A percentile compares a stretch with the other conserved stretches of the same genome.
Evolutionary conservation across 2,797 vertebrate genomes (phyloP).

Genomic region (Hylomyscus alleni): DNA sequence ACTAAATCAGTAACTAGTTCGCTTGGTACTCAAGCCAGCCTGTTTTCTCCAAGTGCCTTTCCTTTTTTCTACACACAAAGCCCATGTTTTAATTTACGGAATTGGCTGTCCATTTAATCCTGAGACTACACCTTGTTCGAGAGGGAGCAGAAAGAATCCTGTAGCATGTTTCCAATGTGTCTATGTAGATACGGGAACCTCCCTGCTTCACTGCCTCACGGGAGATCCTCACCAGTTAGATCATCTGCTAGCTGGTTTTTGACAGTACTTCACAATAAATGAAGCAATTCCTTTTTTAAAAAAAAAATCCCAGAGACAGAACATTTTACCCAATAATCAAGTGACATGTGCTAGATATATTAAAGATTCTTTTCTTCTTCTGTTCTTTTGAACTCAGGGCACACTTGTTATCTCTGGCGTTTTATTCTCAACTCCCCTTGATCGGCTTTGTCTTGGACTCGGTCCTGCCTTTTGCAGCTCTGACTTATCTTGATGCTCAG

Average conservation of each 20-base stretch:
- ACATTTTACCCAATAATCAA: background rate
- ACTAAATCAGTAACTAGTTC: background rate
- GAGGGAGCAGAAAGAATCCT: background rate
- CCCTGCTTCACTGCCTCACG: background rate
- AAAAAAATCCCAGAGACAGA: background rate
- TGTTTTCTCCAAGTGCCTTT: background rate
- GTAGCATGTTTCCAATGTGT: background rate
- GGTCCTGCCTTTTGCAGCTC: background rate
- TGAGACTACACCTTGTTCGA: rapidly evolving
- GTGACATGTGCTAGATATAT: background rate
- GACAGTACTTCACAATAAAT: background rate
- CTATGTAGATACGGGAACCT: background rate
- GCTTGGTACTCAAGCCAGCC: background rate
- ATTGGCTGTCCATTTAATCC: background rate
- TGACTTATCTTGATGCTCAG: background rate
- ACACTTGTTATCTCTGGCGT: constrained; percentile 34
- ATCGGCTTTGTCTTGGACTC: constrained; percentile 53
- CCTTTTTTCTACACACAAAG: rapidly evolving
- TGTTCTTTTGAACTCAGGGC: constrained; percentile 50
- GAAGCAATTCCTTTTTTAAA: background rate
- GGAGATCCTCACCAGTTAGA: background rate
- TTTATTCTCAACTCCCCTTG: background rate
- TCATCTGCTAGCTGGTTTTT: background rate
- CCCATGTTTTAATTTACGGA: background rate
- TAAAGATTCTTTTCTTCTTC: constrained; percentile 6